Base-by-base conservation (phyloP, 2,888 invertebrate genomes). In the Imbricaverruca yamaguchii region DNA sequence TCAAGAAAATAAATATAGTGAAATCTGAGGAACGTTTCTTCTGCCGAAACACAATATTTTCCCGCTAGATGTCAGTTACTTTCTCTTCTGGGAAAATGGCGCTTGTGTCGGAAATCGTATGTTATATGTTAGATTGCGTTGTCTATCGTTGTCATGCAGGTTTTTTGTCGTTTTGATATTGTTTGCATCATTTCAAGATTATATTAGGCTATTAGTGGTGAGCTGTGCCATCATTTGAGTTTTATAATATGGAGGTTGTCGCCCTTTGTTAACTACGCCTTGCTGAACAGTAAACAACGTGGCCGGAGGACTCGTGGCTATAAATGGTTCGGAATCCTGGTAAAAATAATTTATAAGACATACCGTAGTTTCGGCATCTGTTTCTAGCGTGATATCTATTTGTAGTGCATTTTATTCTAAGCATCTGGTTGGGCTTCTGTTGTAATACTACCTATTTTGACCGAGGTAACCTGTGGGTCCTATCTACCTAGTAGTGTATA, bases 61-160 rank as follows among this genome's bases (percentile, higher is more conserved):
- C 53, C 78, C 78, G 78, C 78, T 78, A 78, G 78, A 57, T 78
- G 78, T 78, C 78, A 23, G 57, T 57, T 57, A 78, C 78, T 78
- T 78, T 78, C 78, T 57, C 78, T n/a, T 78, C 78, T 10, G 23
- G 57, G 78, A 78, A 78, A 57, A 78, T 78, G 78, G 78, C 78
- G 78, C 23, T 59, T 13, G 59, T 59, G 59, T 59, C 59, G 59
- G 59, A 59, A 59, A 59, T 2, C 12, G 11, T 13, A 59, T 13
- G 59, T 59, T 13, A 59, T 59, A 1, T 15, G 59, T 11, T 13
- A 15, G 59, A 59, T 59, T 59, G 11, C 15, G 59, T 1, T 59
- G 59, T 1, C 59, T 59, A 15, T 1, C 11, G 59, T 13, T 1
- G 4, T 7, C 11, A 59, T 13, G 11, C 15, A 15, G 11, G 15